Evolutionary conservation across 1,140 invertebrate species (phyloP).

Genomic region (Idris sp.): DNA sequence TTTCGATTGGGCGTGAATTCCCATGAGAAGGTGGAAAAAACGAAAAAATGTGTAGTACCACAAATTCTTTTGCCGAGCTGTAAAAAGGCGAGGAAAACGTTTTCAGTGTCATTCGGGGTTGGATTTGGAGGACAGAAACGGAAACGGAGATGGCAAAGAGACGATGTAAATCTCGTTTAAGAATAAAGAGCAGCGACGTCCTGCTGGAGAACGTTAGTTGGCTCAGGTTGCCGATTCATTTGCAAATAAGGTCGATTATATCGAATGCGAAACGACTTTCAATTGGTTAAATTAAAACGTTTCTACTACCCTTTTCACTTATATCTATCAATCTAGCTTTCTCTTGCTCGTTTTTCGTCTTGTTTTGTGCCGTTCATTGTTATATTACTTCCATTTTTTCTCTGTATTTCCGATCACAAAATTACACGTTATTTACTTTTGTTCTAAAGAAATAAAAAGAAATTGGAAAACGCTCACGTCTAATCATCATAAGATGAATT

Average conservation of each 20-base stretch:
- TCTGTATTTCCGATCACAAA: conserved; percentile 16
- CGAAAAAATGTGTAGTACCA: conserved; percentile 50
- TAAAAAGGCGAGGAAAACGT: conserved; percentile 50
- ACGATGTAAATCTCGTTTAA: conserved; percentile 69
- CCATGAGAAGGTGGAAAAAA: conserved; percentile 7
- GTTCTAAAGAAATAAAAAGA: background rate
- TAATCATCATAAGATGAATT: conserved; percentile 7
- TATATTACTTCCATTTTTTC: conserved; percentile 23
- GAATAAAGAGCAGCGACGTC: conserved; percentile 49
- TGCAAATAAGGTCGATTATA: conserved; percentile 74
- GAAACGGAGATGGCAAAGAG: conserved; percentile 41
- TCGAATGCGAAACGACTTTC: conserved; percentile 65
- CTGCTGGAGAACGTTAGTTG: conserved; percentile 48
- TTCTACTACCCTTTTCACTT: conserved; percentile 50
- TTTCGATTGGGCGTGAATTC: conserved; percentile 28
- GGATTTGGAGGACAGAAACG: conserved; percentile 51
- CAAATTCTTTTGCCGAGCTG: conserved; percentile 36
- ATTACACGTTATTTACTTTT: conserved; percentile 36
- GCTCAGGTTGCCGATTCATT: conserved; percentile 68
- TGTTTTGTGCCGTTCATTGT: conserved; percentile 26
- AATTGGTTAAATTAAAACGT: conserved; percentile 70
- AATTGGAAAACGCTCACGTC: conserved; percentile 1
- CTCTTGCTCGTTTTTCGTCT: conserved; percentile 22
- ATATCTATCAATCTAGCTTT: conserved; percentile 37
- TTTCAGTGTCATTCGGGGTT: conserved; percentile 54